Evolutionary conservation across 2,113 vertebrate genomes (phyloP).

Genomic region (Erythrolamprus reginae): DNA sequence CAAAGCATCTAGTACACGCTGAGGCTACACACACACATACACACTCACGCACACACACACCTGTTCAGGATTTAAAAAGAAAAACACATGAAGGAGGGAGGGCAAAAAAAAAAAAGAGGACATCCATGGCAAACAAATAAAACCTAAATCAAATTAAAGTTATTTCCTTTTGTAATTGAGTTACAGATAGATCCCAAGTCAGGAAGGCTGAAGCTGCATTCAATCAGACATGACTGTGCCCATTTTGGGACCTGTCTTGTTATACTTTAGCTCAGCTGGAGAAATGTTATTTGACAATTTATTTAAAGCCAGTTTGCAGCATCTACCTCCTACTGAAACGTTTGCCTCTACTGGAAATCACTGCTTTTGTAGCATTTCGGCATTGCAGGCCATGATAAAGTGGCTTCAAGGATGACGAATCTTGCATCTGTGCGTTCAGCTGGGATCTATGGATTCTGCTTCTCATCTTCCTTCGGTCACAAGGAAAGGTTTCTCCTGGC

Average conservation of each 20-base stretch:
- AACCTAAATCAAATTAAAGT: neutral
- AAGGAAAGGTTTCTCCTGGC: neutral
- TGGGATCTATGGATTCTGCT: neutral
- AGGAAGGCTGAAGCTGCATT: neutral
- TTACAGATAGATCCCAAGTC: neutral
- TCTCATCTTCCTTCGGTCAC: neutral
- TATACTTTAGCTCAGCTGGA: neutral
- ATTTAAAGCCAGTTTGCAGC: conserved; percentile 9
- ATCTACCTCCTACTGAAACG: neutral
- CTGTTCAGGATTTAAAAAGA: too few relatives aligned
- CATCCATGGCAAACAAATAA: neutral
- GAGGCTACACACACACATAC: neutral
- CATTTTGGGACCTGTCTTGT: conserved; percentile 7
- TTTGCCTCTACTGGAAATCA: neutral
- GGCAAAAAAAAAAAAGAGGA: neutral
- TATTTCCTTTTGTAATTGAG: neutral
- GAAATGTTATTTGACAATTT: conserved; percentile 14
- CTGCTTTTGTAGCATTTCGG: conserved; percentile 1
- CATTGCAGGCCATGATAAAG: neutral
- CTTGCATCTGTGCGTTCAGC: neutral
- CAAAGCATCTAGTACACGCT: neutral
- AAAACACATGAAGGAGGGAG: neutral
- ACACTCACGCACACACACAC: neutral
- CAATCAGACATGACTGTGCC: neutral
- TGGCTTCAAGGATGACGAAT: neutral